Conservation (phyloP, 2,797 vertebrate genomes). For the Crenuchus spilurus region DNA sequence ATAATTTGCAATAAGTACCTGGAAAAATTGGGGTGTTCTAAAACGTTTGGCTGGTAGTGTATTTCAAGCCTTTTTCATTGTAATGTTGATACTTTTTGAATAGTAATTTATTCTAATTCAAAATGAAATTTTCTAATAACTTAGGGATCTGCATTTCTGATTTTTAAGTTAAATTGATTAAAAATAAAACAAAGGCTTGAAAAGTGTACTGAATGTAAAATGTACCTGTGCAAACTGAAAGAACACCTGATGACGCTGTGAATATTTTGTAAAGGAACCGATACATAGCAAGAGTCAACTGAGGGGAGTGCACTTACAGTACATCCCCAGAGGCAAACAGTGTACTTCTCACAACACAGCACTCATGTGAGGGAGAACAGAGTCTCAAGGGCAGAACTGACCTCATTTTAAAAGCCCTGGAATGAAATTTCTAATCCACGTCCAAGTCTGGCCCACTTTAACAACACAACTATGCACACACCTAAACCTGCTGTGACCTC, state of each 20-base stretch:
- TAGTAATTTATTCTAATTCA: too few relatives aligned
- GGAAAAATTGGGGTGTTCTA: too few relatives aligned
- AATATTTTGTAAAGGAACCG: not conserved
- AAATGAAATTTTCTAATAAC: too few relatives aligned
- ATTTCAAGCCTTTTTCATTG: too few relatives aligned
- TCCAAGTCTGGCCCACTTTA: not conserved
- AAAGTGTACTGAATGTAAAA: too few relatives aligned
- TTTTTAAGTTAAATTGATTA: too few relatives aligned
- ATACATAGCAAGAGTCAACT: conserved; percentile 29
- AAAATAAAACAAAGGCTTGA: too few relatives aligned
- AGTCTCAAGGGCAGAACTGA: conserved; percentile 5
- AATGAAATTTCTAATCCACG: conserved; percentile 3
- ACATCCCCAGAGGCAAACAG: not conserved
- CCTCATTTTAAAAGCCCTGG: conserved; percentile 20
- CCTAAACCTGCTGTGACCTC: conserved; percentile 1
- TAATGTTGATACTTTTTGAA: too few relatives aligned
- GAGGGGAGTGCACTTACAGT: not conserved
- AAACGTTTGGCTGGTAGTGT: too few relatives aligned
- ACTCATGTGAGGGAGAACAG: conserved; percentile 13
- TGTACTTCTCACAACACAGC: not conserved
- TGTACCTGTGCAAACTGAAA: conserved; percentile 34
- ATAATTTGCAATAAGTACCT: too few relatives aligned
- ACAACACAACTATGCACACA: conserved; percentile 14
- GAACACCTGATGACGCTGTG: conserved; percentile 16
- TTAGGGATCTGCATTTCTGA: too few relatives aligned